phyloP scores from a whole-genome alignment of 2,888 invertebrate genomes.

The Dione juno region DNA sequence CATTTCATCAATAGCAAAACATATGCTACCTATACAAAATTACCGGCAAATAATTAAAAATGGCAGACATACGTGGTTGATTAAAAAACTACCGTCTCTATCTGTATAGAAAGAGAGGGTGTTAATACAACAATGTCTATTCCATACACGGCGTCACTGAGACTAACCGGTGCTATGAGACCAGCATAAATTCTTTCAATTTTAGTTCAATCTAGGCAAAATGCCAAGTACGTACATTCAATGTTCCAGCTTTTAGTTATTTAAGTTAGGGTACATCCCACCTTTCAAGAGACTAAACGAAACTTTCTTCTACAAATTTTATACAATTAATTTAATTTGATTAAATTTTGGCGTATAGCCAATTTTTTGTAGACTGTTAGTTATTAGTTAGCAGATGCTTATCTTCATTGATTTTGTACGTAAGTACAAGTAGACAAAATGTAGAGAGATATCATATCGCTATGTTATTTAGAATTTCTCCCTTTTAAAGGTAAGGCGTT shows the following conservation, averaged over 20 bases:
- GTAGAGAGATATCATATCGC: too few relatives aligned
- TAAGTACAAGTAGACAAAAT: background rate
- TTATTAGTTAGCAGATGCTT: background rate
- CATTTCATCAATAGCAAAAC: background rate
- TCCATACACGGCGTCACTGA: constrained; percentile 9
- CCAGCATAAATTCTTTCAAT: constrained; percentile 17
- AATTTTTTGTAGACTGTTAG: background rate
- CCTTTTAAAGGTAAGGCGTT: background rate
- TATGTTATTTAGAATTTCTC: background rate
- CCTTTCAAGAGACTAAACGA: background rate
- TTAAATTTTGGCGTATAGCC: constrained; percentile 6
- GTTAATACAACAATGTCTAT: constrained; percentile 19
- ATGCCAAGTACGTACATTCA: constrained; percentile 39
- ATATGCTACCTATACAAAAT: constrained; percentile 2
- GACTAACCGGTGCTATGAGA: constrained; percentile 17
- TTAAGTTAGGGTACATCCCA: constrained; percentile 4
- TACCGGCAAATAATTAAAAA: constrained; percentile 19
- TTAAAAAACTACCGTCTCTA: constrained; percentile 19
- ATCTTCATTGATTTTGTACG: background rate
- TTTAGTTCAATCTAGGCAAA: constrained; percentile 24
- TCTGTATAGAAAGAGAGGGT: constrained; percentile 7
- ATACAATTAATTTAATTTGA: constrained; percentile 12
- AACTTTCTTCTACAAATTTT: constrained; percentile 2
- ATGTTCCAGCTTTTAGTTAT: constrained; percentile 21
- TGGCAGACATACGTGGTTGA: constrained; percentile 10